Base-by-base conservation (phyloP, 2,797 vertebrate species). In the Hybognathus amarus region DNA sequence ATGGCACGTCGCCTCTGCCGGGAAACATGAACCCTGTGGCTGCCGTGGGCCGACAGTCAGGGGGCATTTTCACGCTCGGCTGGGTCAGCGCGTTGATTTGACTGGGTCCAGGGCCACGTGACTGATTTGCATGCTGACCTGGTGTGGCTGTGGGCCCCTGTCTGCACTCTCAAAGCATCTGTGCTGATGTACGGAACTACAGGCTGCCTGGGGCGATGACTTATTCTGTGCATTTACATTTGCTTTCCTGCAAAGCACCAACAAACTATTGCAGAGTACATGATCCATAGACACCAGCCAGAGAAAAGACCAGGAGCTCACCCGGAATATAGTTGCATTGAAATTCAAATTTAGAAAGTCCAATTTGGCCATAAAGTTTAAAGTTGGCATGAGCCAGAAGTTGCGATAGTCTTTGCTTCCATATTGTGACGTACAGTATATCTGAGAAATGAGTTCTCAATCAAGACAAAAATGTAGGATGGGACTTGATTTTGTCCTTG, bases 121-220 rank as follows among this genome's bases (percentile, higher is more conserved):
- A 83, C 73, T 83, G 79, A 77, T 87, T 87, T 85, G 82, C 85
- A 88, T 83, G 79, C 61, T 80, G 87, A 87, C 79, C 78, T 86
- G 80, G 77, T 68, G 20, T 79, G 80, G 85, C 85, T 75, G 73
- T 63, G 42, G 79, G 82, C 54, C 59, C 63, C 56, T 78, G 85
- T 85, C 80, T 77, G 47, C 24, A 70, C 84, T 68, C 50, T 64
- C 61, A 24, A 36, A 64, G 80, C 70, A 79, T 74, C 75, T 84
- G 56, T 82, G 83, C 52, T 83, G 79, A 80, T 80, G 71, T 73
- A 81, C 81, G n/a, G 30, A 67, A 73, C 78, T 80, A 40, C 52
- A 38, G 42, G 27, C 54, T 63, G 82, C 54, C 22, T 17, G 38
- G 47, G 52, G 61, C 17, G 8, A 47, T 63, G 33, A 77, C 64